These are phyloP conservation scores for Coturnix japonica DNA, from an alignment of 2,113 vertebrate genomes.

Conservation along the genomic window DNA sequence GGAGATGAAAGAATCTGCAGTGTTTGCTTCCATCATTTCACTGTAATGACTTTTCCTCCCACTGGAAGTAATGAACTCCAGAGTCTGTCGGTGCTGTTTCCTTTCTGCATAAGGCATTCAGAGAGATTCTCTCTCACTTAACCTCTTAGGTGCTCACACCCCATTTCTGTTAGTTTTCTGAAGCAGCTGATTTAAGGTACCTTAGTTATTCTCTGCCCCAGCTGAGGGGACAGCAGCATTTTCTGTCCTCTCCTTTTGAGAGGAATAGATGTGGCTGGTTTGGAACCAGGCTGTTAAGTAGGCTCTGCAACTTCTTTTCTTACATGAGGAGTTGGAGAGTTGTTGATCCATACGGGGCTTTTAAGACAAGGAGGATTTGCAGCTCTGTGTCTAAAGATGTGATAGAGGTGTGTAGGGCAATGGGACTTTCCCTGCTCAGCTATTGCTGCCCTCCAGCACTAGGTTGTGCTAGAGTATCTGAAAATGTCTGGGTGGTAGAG, in stretches of 20 bases:
- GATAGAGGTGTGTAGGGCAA: accelerated
- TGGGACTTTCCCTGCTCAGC: background rate
- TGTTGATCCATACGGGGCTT: background rate
- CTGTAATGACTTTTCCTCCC: background rate
- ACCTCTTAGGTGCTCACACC: background rate
- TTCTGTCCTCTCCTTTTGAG: background rate
- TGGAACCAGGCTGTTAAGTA: background rate
- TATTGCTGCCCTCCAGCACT: background rate
- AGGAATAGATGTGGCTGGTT: background rate
- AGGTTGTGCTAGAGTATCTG: conserved; percentile 18
- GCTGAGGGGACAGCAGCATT: background rate
- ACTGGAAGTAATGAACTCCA: background rate
- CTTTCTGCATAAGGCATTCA: background rate
- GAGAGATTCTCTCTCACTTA: background rate
- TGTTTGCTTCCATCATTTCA: background rate
- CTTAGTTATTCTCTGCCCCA: background rate
- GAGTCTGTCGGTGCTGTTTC: background rate
- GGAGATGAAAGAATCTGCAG: background rate
- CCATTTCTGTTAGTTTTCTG: background rate
- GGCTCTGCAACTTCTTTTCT: background rate
- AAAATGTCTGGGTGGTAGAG: background rate
- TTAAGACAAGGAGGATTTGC: background rate
- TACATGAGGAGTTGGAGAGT: accelerated
- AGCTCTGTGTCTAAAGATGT: accelerated
- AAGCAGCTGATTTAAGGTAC: background rate